Base-by-base conservation (phyloP, 2,888 invertebrate genomes). In the Rotaria socialis region DNA sequence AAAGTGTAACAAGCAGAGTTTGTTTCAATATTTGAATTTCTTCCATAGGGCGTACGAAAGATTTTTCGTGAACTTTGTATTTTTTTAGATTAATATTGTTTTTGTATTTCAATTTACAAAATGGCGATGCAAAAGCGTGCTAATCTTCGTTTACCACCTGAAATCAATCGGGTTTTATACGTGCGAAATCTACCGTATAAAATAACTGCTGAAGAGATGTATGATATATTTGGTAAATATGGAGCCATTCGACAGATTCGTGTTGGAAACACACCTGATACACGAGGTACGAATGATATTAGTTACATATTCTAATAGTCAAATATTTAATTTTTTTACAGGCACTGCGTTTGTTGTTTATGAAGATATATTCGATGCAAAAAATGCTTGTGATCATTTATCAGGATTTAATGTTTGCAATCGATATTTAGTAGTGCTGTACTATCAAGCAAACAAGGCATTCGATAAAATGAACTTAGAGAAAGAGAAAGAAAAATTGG, bases 171-270 rank as follows among this genome's bases (percentile, higher is more conserved):
- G 90, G 95, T 99, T 87, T 92, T 99, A 7, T 99, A 97, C 90
- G 94, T 99, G 19, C 93, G 98, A 90, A 99, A 99, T 92, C 93
- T 99, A 87, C 99, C 99, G 0, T 99, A 98, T 90, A 99, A 99
- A 93, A 99, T 99, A 89, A 97, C 97, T 85, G 96, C 96, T 11
- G 99, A 99, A 92, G 99, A 99, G 94, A 99, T 99, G 98, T 99
- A 99, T 91, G 99, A 99, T 92, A 99, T 99, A 88, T 99, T 99
- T 93, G 99, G 99, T 35, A 99, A 99, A 93, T 99, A 98, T 92
- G 99, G 99, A 89, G 98, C 99, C 6, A 98, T 99, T 88, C 92
- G 99, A 89, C 99, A 99, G 92, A 99, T 99, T 88, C 93, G 99
- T 92, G 96, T 97, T 22, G 87, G 87, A 8, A 85, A 84, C n/a